phyloP scores from a whole-genome alignment of 2,797 vertebrate species.

The Tachyglossus aculeatus region DNA sequence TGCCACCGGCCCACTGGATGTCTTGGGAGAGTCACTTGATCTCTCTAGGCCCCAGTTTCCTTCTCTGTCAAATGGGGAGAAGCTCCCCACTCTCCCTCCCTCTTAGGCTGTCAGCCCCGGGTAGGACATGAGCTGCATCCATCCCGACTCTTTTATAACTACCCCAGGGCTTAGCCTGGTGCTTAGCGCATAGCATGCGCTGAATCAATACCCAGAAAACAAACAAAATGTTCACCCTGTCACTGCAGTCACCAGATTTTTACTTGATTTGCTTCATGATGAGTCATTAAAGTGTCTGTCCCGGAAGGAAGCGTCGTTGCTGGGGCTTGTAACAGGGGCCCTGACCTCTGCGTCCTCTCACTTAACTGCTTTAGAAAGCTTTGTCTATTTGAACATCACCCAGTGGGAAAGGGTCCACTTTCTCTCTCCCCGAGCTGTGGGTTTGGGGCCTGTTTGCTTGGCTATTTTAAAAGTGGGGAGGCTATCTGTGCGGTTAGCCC shows the following conservation, averaged over 20 bases:
- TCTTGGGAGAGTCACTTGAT: neutral
- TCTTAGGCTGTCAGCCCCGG: no score
- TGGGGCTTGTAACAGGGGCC: no score
- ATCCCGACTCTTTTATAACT: constrained; percentile 40
- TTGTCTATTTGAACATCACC: constrained; percentile 40
- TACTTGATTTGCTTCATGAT: constrained; percentile 44
- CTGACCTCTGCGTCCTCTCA: no score
- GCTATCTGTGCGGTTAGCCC: constrained; percentile 45
- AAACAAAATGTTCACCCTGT: no score
- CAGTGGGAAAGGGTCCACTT: constrained; percentile 16
- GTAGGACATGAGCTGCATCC: constrained; percentile 28
- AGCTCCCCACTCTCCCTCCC: constrained; percentile 2
- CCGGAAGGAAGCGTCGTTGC: no score
- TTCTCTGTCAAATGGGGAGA: neutral
- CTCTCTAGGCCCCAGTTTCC: neutral
- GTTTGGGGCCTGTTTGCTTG: constrained; percentile 26
- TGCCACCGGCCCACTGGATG: neutral
- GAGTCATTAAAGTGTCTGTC: no score
- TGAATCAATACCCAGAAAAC: no score
- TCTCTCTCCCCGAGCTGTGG: no score
- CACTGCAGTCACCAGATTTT: constrained; percentile 37
- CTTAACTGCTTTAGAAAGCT: constrained; percentile 41
- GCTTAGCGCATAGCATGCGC: no score
- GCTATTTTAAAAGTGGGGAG: constrained; percentile 40
- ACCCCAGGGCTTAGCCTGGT: no score